Evolutionary conservation across 1,140 invertebrate species (phyloP).

Genomic region (Chymomyza costata): DNA sequence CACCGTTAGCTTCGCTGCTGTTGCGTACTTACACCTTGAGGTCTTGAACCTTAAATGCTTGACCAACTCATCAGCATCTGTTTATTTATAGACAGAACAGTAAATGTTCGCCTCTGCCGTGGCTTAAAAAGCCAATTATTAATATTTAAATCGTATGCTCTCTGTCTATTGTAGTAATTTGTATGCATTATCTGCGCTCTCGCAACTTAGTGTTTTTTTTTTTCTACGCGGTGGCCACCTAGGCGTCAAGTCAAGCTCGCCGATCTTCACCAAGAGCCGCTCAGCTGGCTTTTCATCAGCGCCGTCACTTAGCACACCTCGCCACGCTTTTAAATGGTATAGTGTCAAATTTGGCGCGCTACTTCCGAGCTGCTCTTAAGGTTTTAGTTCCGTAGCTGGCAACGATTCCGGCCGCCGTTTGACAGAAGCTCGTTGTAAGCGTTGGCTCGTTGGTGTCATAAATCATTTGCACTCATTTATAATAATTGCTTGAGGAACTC

Average conservation of each 20-base stretch:
- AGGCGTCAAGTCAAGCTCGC: conserved; percentile 7
- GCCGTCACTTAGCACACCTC: conserved; percentile 42
- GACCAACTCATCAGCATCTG: conserved; percentile 37
- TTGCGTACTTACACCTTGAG: conserved; percentile 54
- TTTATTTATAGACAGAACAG: conserved; percentile 71
- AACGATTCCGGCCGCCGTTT: not conserved
- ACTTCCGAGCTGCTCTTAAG: conserved; percentile 16
- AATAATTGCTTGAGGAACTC: conserved; percentile 59
- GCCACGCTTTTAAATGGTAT: conserved; percentile 24
- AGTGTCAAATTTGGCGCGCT: conserved; percentile 36
- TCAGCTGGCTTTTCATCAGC: conserved; percentile 37
- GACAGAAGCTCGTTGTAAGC: conserved; percentile 39
- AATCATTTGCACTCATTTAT: conserved; percentile 70
- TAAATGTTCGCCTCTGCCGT: conserved; percentile 51
- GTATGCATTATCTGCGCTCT: no score
- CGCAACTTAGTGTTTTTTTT: conserved; percentile 31
- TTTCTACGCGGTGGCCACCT: conserved; percentile 19
- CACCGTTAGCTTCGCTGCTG: conserved; percentile 23
- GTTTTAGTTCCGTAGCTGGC: conserved; percentile 43
- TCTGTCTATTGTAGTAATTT: not conserved
- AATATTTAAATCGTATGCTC: conserved; percentile 68
- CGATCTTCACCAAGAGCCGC: conserved; percentile 23
- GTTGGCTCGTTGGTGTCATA: conserved; percentile 58
- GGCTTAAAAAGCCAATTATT: conserved; percentile 69
- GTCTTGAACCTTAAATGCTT: conserved; percentile 59